phyloP scores from a whole-genome alignment of 1,140 invertebrate species.

The Sipha flava region DNA sequence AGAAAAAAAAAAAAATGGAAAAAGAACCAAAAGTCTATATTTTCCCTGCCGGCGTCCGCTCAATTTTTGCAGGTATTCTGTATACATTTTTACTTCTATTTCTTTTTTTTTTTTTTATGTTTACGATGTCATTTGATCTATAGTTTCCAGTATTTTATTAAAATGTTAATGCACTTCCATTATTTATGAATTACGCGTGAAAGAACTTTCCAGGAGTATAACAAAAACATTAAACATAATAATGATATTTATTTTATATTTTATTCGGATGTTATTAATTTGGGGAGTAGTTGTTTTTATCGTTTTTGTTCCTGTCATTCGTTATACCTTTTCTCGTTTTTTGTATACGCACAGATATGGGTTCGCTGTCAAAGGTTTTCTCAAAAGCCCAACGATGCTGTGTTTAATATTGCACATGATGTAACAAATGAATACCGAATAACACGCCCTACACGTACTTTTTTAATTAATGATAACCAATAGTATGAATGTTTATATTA shows the following conservation, averaged over 20 bases:
- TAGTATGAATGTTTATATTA: no score
- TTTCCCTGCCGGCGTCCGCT: neutral
- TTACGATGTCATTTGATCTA: slow-evolving; percentile 17
- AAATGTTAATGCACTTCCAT: slow-evolving; percentile 21
- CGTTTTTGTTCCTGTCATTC: neutral
- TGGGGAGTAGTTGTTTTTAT: neutral
- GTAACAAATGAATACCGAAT: neutral
- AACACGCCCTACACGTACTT: no score
- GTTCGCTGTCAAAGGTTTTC: neutral
- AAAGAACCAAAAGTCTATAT: neutral
- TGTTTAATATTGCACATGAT: neutral
- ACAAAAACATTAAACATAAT: neutral
- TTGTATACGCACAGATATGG: no score
- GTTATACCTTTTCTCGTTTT: neutral
- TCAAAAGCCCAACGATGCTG: neutral
- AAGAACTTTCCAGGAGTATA: neutral
- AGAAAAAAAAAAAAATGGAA: neutral
- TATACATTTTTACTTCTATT: neutral
- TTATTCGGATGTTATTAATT: neutral
- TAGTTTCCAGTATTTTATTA: slow-evolving; percentile 8
- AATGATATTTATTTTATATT: neutral
- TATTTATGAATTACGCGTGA: slow-evolving; percentile 21
- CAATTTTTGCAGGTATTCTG: neutral
- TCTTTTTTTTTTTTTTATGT: neutral
- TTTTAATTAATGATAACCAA: no score